A percentile compares a stretch with the other conserved stretches of the same genome.
These are phyloP conservation scores for Pocota personata DNA, from an alignment of 2,888 invertebrate genomes.

Conservation along the genomic window DNA sequence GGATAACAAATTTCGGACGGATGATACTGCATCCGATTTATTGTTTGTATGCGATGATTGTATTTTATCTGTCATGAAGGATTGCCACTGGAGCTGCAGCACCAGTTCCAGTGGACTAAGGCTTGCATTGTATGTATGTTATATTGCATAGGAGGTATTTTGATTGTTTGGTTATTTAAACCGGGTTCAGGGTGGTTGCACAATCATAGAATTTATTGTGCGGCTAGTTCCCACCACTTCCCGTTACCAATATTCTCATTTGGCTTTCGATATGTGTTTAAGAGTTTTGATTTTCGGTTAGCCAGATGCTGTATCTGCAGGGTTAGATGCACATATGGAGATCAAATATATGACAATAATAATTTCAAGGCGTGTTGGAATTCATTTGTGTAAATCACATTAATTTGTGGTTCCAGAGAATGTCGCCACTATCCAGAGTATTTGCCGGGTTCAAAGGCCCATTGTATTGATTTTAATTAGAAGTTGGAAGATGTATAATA, in stretches of 20 bases:
- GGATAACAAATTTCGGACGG: constrained; percentile 34
- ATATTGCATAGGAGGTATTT: not conserved
- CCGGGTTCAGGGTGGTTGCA: constrained; percentile 18
- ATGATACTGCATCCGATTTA: constrained; percentile 43
- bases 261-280: constrained; percentile 6
- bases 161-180: constrained; percentile 40
- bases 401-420: too few species aligned
- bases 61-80: constrained; percentile 41
- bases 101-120: not conserved
- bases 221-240: constrained; percentile 26
- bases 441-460: too few species aligned
- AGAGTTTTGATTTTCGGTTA: constrained; percentile 8
- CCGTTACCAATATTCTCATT: constrained; percentile 4
- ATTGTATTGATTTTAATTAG: too few species aligned
- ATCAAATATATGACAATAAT: not conserved
- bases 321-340: not conserved
- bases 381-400: not conserved
- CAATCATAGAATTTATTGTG: constrained; percentile 26
- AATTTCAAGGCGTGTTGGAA: not conserved
- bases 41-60: constrained; percentile 38
- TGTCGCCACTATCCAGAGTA: too few species aligned
- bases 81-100: not conserved
- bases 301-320: not conserved
- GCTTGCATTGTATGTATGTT: not conserved
- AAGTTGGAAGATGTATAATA: too few species aligned